Percentiles rank a stretch among this genome's conserved stretches.
Evolutionary conservation across 2,888 invertebrate species (phyloP).

Genomic region (Synergus umbraculus): DNA sequence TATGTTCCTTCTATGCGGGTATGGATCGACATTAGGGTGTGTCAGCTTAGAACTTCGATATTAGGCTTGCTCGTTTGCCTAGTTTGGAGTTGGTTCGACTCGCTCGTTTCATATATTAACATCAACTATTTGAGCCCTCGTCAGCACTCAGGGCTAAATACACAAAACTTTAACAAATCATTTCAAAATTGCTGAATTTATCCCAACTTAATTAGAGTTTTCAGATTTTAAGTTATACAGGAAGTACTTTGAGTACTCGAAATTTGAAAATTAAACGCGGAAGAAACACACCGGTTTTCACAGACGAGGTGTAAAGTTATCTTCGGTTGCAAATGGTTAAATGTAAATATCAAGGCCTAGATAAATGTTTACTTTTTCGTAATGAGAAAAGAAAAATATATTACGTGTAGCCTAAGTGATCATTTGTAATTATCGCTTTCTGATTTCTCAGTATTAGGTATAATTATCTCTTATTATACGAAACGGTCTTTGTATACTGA

Average conservation of each 20-base stretch:
- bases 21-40: conserved; percentile 33
- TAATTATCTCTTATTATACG: too few species aligned
- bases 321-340: neutral
- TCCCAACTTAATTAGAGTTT: neutral
- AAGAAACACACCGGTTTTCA: too few species aligned
- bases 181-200: neutral
- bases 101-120: neutral
- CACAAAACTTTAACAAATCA: neutral
- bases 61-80: neutral
- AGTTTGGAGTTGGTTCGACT: neutral
- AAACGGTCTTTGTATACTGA: too few species aligned
- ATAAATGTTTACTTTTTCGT: too few species aligned
- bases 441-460: too few species aligned
- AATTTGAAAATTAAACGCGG: too few species aligned
- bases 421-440: too few species aligned
- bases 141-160: neutral
- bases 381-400: too few species aligned
- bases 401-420: too few species aligned
- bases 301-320: neutral
- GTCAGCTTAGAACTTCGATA: conserved; percentile 20
- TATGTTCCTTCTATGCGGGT: neutral
- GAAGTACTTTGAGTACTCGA: too few species aligned
- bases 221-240: neutral
- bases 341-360: neutral
- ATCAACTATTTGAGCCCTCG: neutral